phyloP scores from a whole-genome alignment of 2,888 invertebrate species.

The Aproaerema taeniolella region DNA sequence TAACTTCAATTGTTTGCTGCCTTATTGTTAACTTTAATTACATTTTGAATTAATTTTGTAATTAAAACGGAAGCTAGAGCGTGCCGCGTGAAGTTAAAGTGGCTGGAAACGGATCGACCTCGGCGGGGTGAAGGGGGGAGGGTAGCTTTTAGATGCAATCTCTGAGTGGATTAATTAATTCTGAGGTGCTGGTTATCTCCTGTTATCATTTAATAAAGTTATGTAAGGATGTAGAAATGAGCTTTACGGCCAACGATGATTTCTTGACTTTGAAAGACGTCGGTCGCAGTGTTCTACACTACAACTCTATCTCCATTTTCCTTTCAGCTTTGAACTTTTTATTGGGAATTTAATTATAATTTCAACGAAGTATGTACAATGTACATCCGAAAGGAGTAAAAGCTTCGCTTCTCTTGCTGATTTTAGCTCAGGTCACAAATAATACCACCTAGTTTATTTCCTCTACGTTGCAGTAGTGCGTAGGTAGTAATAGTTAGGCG shows the following conservation, averaged over 20 bases:
- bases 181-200: conserved; percentile 75
- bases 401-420: too few relatives aligned
- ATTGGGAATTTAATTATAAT: too few relatives aligned
- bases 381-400: too few relatives aligned
- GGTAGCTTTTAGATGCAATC: conserved; percentile 73
- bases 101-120: conserved; percentile 76
- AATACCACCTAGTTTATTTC: too few relatives aligned
- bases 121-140: conserved; percentile 39
- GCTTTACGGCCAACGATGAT: conserved; percentile 39
- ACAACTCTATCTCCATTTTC: too few relatives aligned
- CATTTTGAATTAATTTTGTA: conserved; percentile 80
- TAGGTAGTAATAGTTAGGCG: too few relatives aligned
- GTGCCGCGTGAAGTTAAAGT: conserved; percentile 77
- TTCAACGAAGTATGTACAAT: too few relatives aligned
- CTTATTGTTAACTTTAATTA: conserved; percentile 80
- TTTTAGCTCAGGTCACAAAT: too few relatives aligned
- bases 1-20: conserved; percentile 79
- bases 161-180: conserved; percentile 78
- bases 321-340: too few relatives aligned
- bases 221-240: conserved; percentile 59
- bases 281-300: too few relatives aligned
- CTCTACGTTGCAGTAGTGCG: too few relatives aligned
- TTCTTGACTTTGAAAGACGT: conserved; percentile 21
- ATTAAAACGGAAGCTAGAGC: conserved; percentile 79
- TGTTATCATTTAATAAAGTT: conserved; percentile 76